Evolutionary conservation across 2,888 invertebrate species (phyloP), one percentile per base, ranked within the genome.

Genomic region (Lucinisca nassula): DNA sequence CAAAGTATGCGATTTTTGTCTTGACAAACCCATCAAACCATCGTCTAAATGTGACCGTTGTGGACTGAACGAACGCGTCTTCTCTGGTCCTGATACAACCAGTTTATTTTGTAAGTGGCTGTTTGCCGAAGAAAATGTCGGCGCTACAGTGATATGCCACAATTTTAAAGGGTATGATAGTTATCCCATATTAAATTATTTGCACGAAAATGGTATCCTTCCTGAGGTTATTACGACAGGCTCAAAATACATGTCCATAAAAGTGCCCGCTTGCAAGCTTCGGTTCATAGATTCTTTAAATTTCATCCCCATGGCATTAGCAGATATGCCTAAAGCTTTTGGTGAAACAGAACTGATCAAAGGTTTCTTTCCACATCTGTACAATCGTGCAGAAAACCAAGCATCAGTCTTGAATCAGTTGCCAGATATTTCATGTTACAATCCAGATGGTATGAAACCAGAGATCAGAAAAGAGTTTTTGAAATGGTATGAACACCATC

Each of bases 331-430:
- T 6, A 40, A 73, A 35, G 21, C 82, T 14, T 88, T 91, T 87
- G 88, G 87, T 1, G 83, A 83, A 21, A 67, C 58, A 10, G 89
- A 88, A 72, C 21, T 89, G 30, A 73, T 81, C 14, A 89, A 84
- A 76, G 89, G 89, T 14, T 84, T 87, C 51, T 89, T 86, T 55
- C 89, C 90, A 8, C 85, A 90, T 78, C 45, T 90, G 14, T 88
- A 82, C 74, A 88, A 90, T 38, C 17, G 77, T 8, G 76, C 84
- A 70, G 84, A 87, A 72, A 89, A 86, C 61, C 78, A 89, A 58
- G 38, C 81, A n/a, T 79, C 67, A 0, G 27, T 74, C 32, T 32
- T 86, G 61, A 14, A 30, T 38, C 74, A 86, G 49, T 74, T 89
- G 14, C 89, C 88, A 24, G 88, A 89, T 30, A 70, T 83, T 14